phyloP scores from a whole-genome alignment of 2,797 vertebrate genomes.

The Galago senegalensis region DNA sequence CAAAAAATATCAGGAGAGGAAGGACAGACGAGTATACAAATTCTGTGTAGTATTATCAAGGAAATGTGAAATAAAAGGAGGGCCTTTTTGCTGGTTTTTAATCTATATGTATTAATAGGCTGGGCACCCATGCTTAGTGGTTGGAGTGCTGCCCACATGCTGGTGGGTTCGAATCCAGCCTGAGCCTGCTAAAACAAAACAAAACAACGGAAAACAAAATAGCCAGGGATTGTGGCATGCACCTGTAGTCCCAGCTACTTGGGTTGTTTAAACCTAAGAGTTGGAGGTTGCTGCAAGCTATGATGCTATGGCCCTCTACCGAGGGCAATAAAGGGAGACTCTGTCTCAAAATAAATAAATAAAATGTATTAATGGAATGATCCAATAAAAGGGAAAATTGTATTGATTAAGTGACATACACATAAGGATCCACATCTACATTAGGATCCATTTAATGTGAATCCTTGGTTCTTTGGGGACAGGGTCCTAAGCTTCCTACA shows the following conservation, averaged over 20 bases:
- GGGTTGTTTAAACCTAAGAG: no score
- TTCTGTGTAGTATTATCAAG: conserved; percentile 29
- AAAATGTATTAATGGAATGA: background rate
- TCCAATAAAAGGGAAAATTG: background rate
- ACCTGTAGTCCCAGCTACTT: no score
- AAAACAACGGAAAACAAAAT: no score
- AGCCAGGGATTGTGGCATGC: no score
- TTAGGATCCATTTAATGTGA: conserved; percentile 14
- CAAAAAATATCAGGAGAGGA: background rate
- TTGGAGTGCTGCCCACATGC: no score
- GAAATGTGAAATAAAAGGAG: background rate
- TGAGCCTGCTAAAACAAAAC: no score
- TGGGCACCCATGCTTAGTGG: no score
- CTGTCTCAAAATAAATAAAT: no score
- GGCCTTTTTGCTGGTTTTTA: background rate
- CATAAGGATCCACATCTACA: background rate
- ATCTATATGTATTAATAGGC: background rate
- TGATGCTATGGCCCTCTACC: no score
- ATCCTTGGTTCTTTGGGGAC: conserved; percentile 25
- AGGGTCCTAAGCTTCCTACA: background rate
- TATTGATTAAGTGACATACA: background rate
- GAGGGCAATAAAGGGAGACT: no score
- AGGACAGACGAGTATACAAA: background rate
- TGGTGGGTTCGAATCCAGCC: no score
- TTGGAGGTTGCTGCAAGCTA: no score